Evolutionary conservation across 2,797 vertebrate species (phyloP).

Genomic region (Coilia nasus): DNA sequence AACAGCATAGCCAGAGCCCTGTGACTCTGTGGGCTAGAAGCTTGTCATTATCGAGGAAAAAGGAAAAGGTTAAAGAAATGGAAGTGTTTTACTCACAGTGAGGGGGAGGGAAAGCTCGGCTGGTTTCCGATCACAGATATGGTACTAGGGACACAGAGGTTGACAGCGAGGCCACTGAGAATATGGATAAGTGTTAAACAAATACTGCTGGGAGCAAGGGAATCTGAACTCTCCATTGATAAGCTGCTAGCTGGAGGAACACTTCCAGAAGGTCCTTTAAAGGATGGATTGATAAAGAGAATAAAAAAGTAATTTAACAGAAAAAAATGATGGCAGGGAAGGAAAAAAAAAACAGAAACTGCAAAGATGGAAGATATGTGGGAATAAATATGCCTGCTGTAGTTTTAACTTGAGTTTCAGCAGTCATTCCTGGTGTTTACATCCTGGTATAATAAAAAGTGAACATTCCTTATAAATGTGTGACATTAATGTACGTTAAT

Average conservation of each 20-base stretch:
- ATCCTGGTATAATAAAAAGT: not conserved
- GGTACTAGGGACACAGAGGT: conserved; percentile 46
- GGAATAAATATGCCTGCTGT: conserved; percentile 20
- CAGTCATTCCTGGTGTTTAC: not conserved
- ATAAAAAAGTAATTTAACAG: conserved; percentile 31
- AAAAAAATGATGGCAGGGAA: not conserved
- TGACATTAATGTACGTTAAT: not conserved
- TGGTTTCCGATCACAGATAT: conserved; percentile 40
- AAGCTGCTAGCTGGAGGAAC: conserved; percentile 44
- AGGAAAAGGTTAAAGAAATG: conserved; percentile 33
- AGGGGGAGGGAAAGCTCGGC: conserved; percentile 35
- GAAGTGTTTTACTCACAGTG: conserved; percentile 24
- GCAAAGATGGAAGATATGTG: not conserved
- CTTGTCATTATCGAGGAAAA: not conserved
- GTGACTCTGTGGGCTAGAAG: not conserved
- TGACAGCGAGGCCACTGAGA: conserved; percentile 53
- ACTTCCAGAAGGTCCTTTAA: conserved; percentile 45
- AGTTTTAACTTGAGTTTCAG: not conserved
- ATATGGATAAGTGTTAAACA: conserved; percentile 54
- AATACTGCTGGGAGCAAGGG: conserved; percentile 48
- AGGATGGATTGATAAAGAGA: conserved; percentile 52
- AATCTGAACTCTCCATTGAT: conserved; percentile 54
- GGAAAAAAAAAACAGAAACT: not conserved
- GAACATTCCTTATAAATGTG: not conserved
- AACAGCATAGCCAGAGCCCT: not conserved